Conservation (phyloP, 2,113 vertebrate genomes). For the Tapirus terrestris region DNA sequence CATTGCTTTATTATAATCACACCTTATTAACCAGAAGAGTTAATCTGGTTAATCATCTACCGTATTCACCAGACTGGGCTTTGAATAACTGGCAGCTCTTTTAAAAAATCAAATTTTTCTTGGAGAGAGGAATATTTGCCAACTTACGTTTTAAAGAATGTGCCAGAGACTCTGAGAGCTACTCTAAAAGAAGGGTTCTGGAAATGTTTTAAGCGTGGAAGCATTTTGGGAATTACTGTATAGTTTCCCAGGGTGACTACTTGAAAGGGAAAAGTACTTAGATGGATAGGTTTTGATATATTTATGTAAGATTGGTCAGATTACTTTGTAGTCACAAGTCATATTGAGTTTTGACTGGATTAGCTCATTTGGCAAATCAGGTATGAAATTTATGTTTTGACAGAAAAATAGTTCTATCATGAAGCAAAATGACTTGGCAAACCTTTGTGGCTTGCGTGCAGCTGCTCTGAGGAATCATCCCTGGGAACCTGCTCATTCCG, state of each 20-base stretch:
- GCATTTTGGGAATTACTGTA: not conserved
- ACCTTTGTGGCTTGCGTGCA: not conserved
- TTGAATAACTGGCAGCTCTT: slow-evolving; percentile 37
- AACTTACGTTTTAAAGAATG: not conserved
- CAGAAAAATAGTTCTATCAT: not conserved
- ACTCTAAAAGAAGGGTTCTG: not conserved
- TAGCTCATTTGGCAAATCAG: not conserved
- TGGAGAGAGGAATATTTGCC: slow-evolving; percentile 55
- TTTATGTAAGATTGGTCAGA: not conserved
- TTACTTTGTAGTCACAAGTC: not conserved
- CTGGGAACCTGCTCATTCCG: not conserved
- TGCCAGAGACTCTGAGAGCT: not conserved
- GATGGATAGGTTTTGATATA: not conserved
- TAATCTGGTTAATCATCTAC: slow-evolving; percentile 48
- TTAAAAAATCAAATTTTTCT: slow-evolving; percentile 32
- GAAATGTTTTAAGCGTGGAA: not conserved
- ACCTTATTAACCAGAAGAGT: slow-evolving; percentile 26
- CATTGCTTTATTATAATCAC: slow-evolving; percentile 22
- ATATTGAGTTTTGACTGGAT: not conserved
- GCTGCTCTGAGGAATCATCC: not conserved
- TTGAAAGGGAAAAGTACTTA: not conserved
- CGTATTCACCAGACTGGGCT: not conserved
- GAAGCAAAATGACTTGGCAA: not conserved
- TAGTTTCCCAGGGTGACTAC: not conserved
- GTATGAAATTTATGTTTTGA: not conserved